These are phyloP conservation scores for Bufo bufo DNA, from an alignment of 2,113 vertebrate species.

Conservation along the genomic window DNA sequence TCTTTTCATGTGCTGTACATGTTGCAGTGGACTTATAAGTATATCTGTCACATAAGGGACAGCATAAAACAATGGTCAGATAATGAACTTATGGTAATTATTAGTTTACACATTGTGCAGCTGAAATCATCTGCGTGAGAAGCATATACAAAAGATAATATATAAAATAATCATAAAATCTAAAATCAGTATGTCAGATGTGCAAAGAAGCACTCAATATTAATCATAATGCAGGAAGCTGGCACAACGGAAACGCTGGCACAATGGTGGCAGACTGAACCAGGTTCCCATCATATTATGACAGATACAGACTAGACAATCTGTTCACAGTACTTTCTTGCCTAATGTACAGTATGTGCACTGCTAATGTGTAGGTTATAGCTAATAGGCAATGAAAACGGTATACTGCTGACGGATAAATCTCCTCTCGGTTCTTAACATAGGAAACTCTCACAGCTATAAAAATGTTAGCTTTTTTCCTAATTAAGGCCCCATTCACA, in stretches of 20 bases:
- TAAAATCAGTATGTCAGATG: not conserved
- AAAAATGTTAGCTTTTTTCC: not conserved
- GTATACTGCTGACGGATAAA: not conserved
- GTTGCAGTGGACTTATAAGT: not conserved
- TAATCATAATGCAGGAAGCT: not conserved
- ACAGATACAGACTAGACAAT: not conserved
- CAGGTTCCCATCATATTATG: not conserved
- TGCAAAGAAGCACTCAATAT: not conserved
- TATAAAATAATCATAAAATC: not conserved
- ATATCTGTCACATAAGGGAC: not conserved
- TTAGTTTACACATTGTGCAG: not conserved
- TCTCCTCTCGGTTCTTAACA: not conserved
- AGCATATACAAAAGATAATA: not conserved
- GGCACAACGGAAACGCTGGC: not conserved
- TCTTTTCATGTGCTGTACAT: not conserved
- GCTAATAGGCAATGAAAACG: not conserved
- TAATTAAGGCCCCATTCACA: too few species aligned
- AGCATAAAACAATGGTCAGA: not conserved
- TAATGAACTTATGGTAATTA: not conserved
- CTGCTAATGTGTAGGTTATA: not conserved
- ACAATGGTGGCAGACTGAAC: not conserved
- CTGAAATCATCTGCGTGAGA: not conserved
- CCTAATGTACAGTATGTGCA: not conserved
- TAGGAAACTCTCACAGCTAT: not conserved
- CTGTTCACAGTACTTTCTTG: too few species aligned